A percentile compares a stretch with the other conserved stretches of the same genome.
Evolutionary conservation across 2,113 vertebrate genomes (phyloP).

Genomic region (Arvicanthis niloticus): DNA sequence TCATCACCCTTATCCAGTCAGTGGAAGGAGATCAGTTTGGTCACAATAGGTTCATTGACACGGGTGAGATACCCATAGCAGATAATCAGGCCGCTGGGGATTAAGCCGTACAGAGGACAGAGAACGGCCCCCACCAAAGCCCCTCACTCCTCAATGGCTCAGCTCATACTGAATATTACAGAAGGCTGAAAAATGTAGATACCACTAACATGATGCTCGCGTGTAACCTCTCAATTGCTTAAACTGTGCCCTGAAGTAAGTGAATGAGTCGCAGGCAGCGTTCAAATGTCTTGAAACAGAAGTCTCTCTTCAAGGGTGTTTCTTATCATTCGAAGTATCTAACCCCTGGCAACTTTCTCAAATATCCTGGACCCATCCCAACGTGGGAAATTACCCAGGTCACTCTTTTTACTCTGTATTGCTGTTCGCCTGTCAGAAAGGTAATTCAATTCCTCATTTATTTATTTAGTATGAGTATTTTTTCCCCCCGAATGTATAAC

Average conservation of each 20-base stretch:
- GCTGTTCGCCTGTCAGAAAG: neutral
- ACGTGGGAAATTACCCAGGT: conserved; percentile 20
- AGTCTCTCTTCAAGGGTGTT: conserved; percentile 45
- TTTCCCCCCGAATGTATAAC: neutral
- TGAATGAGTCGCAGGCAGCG: neutral
- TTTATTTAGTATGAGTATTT: no score
- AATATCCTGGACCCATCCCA: conserved; percentile 20
- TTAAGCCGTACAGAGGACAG: neutral
- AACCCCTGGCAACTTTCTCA: conserved; percentile 48
- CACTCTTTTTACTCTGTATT: neutral
- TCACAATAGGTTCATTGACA: conserved; percentile 44
- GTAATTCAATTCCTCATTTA: neutral
- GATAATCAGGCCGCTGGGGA: neutral
- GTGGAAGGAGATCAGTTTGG: neutral
- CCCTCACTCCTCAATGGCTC: neutral
- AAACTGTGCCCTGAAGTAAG: conserved; percentile 37
- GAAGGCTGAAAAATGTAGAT: neutral
- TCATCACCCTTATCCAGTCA: neutral
- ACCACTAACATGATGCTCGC: neutral
- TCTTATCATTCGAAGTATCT: conserved; percentile 27
- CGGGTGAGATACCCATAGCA: neutral
- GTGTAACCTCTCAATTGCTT: neutral
- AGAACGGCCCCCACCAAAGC: neutral
- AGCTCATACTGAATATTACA: neutral
- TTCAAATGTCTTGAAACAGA: conserved; percentile 48